These are phyloP conservation scores for Spea multiplicata DNA, from an alignment of 2,113 vertebrate genomes.

Conservation along the genomic window DNA sequence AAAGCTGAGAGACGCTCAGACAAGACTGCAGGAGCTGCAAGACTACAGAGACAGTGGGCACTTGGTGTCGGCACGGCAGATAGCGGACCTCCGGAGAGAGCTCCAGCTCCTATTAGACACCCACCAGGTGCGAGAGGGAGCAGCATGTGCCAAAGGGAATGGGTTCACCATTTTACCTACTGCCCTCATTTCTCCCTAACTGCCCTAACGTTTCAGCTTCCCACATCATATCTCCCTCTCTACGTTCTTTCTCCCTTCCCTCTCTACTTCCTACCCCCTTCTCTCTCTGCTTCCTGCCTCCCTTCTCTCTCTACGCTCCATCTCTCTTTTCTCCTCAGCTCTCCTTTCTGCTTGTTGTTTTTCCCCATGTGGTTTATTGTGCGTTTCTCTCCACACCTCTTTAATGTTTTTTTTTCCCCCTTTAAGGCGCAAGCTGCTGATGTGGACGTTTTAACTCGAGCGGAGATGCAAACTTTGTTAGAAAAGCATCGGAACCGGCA, in stretches of 20 bases:
- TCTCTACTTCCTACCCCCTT: no score
- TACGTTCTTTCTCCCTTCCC: no score
- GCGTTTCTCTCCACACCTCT: background rate
- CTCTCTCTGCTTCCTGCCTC: no score
- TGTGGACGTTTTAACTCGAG: background rate
- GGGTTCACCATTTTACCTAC: no score
- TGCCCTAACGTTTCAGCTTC: no score
- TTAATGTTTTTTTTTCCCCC: background rate
- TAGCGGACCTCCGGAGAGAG: conserved; percentile 18
- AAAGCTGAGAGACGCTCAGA: background rate
- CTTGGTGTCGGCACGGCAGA: background rate
- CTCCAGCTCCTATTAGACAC: background rate
- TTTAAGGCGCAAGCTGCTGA: conserved; percentile 10
- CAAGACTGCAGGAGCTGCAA: conserved; percentile 2
- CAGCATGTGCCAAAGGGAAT: background rate
- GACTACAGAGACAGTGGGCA: conserved; percentile 13
- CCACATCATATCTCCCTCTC: no score
- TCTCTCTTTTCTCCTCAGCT: no score
- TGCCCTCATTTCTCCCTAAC: no score
- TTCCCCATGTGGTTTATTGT: background rate
- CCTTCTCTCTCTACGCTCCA: no score
- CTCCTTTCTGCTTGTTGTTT: background rate
- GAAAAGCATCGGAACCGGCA: background rate
- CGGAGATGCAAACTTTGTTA: conserved; percentile 14
- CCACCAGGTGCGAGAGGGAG: conserved; percentile 7